Percentiles rank a stretch among this genome's conserved stretches.
Conservation (phyloP, 1,140 invertebrate species). For the Hirudo medicinalis region DNA sequence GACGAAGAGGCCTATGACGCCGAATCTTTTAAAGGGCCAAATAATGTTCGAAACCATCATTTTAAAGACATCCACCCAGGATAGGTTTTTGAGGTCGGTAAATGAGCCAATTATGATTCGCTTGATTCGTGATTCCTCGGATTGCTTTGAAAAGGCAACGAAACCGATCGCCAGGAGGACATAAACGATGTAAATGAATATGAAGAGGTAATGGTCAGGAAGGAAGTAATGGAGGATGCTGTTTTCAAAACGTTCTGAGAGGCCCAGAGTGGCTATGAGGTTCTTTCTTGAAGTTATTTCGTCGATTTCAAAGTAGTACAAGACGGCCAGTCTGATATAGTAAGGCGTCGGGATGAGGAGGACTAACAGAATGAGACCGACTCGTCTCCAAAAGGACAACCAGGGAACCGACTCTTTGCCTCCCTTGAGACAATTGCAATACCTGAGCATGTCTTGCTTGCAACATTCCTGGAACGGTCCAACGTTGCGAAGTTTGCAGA, state of each 20-base stretch:
- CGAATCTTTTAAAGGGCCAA: constrained; percentile 26
- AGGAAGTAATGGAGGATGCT: constrained; percentile 35
- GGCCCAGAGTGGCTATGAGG: constrained; percentile 23
- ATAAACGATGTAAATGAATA: constrained; percentile 33
- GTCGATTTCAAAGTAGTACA: constrained; percentile 33
- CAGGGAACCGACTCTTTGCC: background rate
- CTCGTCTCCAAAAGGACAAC: constrained; percentile 18
- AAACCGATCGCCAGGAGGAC: constrained; percentile 30
- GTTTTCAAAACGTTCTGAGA: constrained; percentile 28
- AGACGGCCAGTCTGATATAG: constrained; percentile 33
- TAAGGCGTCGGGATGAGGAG: constrained; percentile 32
- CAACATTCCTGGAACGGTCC: constrained; percentile 21
- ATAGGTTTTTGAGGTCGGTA: constrained; percentile 33
- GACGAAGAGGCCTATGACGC: constrained; percentile 30
- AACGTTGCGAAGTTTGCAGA: constrained; percentile 18
- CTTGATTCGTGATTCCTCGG: constrained; percentile 12
- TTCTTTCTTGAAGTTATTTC: constrained; percentile 27
- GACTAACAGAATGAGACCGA: constrained; percentile 30
- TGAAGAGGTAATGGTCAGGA: constrained; percentile 34
- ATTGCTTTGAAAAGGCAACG: constrained; percentile 24
- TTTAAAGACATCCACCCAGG: constrained; percentile 23
- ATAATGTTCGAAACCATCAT: constrained; percentile 21
- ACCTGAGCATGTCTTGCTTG: constrained; percentile 18
- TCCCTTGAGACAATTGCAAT: background rate
- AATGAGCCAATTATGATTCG: constrained; percentile 24